These are phyloP conservation scores for Brachionus angularis DNA, from an alignment of 1,140 invertebrate genomes.

Conservation along the genomic window DNA sequence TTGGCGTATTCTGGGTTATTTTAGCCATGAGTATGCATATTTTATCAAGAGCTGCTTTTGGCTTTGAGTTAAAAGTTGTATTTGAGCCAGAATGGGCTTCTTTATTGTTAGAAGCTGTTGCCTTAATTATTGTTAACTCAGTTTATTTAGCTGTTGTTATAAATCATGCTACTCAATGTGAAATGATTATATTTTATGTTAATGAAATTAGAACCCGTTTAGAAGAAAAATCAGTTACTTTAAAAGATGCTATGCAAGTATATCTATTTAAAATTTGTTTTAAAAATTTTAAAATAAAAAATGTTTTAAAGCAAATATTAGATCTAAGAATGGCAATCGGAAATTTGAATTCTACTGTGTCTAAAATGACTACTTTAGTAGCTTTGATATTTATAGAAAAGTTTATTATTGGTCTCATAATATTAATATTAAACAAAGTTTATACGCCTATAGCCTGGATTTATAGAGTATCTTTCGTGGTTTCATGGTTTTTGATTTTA, in stretches of 20 bases:
- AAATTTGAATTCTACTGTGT: slow-evolving; percentile 32
- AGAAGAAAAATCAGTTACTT: slow-evolving; percentile 55
- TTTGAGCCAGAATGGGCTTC: slow-evolving; percentile 48
- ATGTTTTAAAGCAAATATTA: slow-evolving; percentile 34
- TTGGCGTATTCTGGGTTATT: slow-evolving; percentile 52
- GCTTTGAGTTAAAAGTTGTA: slow-evolving; percentile 17
- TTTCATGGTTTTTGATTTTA: slow-evolving; percentile 52
- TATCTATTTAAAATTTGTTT: slow-evolving; percentile 18
- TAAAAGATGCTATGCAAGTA: slow-evolving; percentile 58
- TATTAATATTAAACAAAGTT: slow-evolving; percentile 51
- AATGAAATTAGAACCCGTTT: slow-evolving; percentile 51
- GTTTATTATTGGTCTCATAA: slow-evolving; percentile 48
- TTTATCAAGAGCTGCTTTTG: slow-evolving; percentile 52
- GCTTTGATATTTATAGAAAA: slow-evolving; percentile 30
- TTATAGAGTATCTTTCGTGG: slow-evolving; percentile 51
- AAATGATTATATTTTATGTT: slow-evolving; percentile 56
- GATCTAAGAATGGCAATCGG: slow-evolving; percentile 22
- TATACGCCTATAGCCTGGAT: slow-evolving; percentile 50
- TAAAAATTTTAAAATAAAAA: neutral
- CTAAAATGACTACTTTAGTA: slow-evolving; percentile 39
- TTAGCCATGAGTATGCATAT: slow-evolving; percentile 49
- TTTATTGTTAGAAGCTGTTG: slow-evolving; percentile 51
- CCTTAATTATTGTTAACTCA: slow-evolving; percentile 51
- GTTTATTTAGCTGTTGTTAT: slow-evolving; percentile 55
- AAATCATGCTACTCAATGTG: slow-evolving; percentile 58